Percentiles rank a stretch among this genome's conserved stretches.
These are phyloP conservation scores for Bradypodion pumilum DNA, from an alignment of 2,797 vertebrate species.

Conservation along the genomic window DNA sequence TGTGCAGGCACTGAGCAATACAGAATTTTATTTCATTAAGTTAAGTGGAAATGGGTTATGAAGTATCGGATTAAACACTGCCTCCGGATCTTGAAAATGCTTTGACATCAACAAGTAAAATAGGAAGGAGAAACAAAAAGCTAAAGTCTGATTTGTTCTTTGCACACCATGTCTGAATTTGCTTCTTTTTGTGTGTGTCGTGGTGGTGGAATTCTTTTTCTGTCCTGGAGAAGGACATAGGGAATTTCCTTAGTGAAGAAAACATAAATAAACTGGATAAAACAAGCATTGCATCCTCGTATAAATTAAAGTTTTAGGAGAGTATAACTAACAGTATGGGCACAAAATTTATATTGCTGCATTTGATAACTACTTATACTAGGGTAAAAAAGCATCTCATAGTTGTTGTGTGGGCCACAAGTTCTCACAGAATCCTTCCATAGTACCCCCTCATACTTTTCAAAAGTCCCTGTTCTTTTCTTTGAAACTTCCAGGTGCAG, in stretches of 20 bases:
- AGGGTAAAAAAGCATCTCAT: background rate
- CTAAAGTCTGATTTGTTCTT: too few species aligned
- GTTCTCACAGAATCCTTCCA: too few species aligned
- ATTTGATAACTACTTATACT: background rate
- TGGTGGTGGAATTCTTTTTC: constrained; percentile 43
- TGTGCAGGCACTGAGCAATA: constrained; percentile 9
- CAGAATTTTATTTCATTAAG: constrained; percentile 60
- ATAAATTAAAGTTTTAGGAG: constrained; percentile 36
- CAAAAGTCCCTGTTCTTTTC: too few species aligned
- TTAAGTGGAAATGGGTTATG: constrained; percentile 56
- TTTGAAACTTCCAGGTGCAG: too few species aligned
- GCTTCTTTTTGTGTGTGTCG: constrained; percentile 15
- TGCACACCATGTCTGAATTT: constrained; percentile 9
- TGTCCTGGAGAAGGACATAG: background rate
- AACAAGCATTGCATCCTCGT: too few species aligned
- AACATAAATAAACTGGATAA: too few species aligned
- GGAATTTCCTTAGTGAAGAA: too few species aligned
- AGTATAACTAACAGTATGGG: rapidly evolving
- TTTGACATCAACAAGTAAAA: constrained; percentile 35
- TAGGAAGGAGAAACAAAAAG: background rate
- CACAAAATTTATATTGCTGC: background rate
- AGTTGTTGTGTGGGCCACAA: too few species aligned
- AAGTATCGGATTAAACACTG: constrained; percentile 52
- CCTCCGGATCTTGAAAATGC: constrained; percentile 48
- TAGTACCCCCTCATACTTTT: too few species aligned